Percentiles rank a stretch among this genome's conserved stretches.
Conservation (phyloP, 1,140 invertebrate genomes). For the Leptestheria dahalacensis region DNA sequence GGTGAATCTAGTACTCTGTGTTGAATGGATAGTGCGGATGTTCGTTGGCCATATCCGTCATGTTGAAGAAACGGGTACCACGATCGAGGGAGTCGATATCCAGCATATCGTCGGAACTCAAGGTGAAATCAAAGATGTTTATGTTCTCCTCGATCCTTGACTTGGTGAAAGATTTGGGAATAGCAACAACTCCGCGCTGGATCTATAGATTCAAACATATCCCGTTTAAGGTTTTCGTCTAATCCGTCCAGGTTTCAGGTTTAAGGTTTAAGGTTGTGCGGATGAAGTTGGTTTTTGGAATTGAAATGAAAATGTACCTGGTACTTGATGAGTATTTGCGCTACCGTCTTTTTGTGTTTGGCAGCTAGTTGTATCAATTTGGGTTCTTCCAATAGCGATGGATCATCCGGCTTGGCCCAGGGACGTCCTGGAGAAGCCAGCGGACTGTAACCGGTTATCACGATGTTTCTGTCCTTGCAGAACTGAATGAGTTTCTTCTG, state of each 20-base stretch:
- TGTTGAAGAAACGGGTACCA: slow-evolving; percentile 23
- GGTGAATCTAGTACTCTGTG: not conserved
- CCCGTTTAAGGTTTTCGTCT: not conserved
- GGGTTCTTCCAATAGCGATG: slow-evolving; percentile 41
- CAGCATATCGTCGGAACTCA: slow-evolving; percentile 44
- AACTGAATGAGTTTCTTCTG: slow-evolving; percentile 57
- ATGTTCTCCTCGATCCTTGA: slow-evolving; percentile 53
- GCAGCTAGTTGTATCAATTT: slow-evolving; percentile 43
- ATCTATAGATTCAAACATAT: slow-evolving; percentile 27
- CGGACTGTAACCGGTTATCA: slow-evolving; percentile 62
- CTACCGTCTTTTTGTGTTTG: slow-evolving; percentile 48
- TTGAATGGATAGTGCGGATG: slow-evolving; percentile 3
- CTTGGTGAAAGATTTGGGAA: slow-evolving; percentile 59
- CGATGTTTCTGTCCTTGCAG: slow-evolving; percentile 46
- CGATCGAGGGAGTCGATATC: slow-evolving; percentile 42
- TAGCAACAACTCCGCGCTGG: slow-evolving; percentile 44
- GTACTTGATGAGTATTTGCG: slow-evolving; percentile 52
- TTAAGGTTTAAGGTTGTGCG: too few relatives aligned
- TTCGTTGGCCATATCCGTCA: not conserved
- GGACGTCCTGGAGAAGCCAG: slow-evolving; percentile 51
- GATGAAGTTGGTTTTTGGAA: slow-evolving; percentile 3
- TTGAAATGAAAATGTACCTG: slow-evolving; percentile 25
- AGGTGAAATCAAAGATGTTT: slow-evolving; percentile 50
- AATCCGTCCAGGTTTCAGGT: not conserved
- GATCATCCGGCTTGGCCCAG: slow-evolving; percentile 46